Conservation (phyloP, 2,113 vertebrate species). For the Microtus richardsoni region DNA sequence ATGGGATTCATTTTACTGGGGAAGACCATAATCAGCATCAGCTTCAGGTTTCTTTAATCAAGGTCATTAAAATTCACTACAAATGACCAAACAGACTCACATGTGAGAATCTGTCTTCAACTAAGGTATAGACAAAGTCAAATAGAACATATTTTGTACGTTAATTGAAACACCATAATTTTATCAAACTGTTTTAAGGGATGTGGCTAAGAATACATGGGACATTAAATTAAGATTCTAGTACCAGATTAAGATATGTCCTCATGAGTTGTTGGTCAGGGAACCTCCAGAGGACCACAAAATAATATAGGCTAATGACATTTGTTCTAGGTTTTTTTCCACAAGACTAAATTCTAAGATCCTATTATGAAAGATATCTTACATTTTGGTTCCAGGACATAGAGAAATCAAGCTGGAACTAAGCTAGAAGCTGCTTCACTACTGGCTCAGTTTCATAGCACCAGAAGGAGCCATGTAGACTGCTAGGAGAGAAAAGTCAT, state of each 20-base stretch:
- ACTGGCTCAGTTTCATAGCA: not conserved
- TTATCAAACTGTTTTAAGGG: not conserved
- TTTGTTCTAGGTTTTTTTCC: no score
- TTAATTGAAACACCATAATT: not conserved
- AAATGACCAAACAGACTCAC: not conserved
- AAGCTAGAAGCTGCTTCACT: not conserved
- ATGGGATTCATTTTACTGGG: not conserved
- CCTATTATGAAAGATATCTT: no score
- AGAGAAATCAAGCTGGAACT: not conserved
- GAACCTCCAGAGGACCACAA: not conserved
- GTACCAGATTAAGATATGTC: not conserved
- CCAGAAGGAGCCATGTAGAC: not conserved
- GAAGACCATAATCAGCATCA: no score
- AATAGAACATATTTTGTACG: not conserved
- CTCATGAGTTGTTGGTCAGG: not conserved
- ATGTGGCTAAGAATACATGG: not conserved
- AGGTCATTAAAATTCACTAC: not conserved
- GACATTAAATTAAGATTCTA: not conserved
- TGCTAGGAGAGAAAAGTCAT: not conserved
- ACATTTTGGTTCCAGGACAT: not conserved
- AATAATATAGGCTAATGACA: not conserved
- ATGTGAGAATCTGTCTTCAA: not conserved
- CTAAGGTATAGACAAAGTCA: not conserved
- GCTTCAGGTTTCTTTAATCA: not conserved
- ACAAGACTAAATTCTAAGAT: not conserved